A percentile compares a stretch with the other conserved stretches of the same genome.
These are phyloP conservation scores for Henricia sp. DNA, from an alignment of 53 echinoderm and acorn worm species.

Conservation along the genomic window DNA sequence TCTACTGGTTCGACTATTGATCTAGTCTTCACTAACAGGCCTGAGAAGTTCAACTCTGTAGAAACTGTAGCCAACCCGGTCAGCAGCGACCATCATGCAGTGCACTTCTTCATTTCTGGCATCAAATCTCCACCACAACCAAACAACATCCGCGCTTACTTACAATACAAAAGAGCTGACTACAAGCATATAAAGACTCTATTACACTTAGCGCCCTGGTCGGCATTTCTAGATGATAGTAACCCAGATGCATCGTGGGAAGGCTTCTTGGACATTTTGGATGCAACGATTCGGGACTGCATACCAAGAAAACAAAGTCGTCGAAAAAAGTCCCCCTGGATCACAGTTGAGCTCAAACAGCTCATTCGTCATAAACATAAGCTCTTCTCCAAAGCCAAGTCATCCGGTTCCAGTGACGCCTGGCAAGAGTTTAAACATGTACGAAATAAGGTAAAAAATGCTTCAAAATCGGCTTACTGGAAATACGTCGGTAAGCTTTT, in stretches of 20 bases:
- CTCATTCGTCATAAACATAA: slow-evolving; percentile 14
- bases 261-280: too few species aligned
- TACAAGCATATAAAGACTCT: slow-evolving; percentile 20
- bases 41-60: not conserved
- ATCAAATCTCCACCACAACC: slow-evolving; percentile 39
- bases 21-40: not conserved
- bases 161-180: slow-evolving; percentile 45
- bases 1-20: slow-evolving; percentile 13
- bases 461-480: slow-evolving; percentile 13
- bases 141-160: slow-evolving; percentile 22
- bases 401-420: not conserved
- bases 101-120: not conserved
- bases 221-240: slow-evolving; percentile 12
- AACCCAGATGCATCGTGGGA: slow-evolving; percentile 50
- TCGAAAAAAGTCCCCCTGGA: slow-evolving; percentile 8
- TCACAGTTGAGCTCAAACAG: not conserved
- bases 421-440: slow-evolving; percentile 17
- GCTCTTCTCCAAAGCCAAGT: slow-evolving; percentile 1
- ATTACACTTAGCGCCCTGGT: slow-evolving; percentile 53
- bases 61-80: not conserved
- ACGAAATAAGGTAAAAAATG: slow-evolving; percentile 4
- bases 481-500: slow-evolving; percentile 20
- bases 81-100: slow-evolving; percentile 12
- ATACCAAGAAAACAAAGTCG: slow-evolving; percentile 10
- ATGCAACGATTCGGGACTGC: slow-evolving; percentile 18